phyloP scores from a whole-genome alignment of 2,113 vertebrate genomes.

The Tychaedon coryphoeus region DNA sequence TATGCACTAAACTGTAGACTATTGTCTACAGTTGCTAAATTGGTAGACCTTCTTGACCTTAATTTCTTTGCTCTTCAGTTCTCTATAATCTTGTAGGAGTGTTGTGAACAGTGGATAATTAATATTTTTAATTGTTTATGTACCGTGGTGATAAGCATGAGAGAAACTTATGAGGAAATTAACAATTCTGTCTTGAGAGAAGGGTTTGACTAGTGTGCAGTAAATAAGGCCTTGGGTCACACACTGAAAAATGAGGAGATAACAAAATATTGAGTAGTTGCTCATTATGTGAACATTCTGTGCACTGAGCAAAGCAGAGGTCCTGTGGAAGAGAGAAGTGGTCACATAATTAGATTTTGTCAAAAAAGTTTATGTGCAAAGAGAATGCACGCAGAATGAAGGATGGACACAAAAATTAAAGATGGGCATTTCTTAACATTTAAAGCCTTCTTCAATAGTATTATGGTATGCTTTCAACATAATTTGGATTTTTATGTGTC shows the following conservation, averaged over 20 bases:
- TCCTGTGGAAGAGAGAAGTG: background rate
- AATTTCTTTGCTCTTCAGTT: background rate
- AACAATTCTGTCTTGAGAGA: conserved; percentile 35
- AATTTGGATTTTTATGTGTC: background rate
- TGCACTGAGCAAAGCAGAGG: background rate
- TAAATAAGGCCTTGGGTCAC: conserved; percentile 38
- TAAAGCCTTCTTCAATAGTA: background rate
- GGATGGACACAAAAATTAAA: background rate
- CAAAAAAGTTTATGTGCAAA: background rate
- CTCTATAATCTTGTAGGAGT: background rate
- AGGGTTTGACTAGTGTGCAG: background rate
- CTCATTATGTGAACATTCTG: conserved; percentile 21
- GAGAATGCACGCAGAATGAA: background rate
- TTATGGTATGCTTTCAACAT: background rate
- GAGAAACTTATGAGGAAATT: conserved; percentile 34
- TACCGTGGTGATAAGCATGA: background rate
- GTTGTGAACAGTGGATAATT: conserved; percentile 26
- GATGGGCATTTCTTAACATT: background rate
- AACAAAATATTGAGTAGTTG: conserved; percentile 28
- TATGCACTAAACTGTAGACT: background rate
- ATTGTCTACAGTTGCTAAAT: background rate
- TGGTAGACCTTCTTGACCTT: conserved; percentile 20
- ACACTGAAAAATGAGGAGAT: conserved; percentile 18
- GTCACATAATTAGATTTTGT: conserved; percentile 28
- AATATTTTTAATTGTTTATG: conserved; percentile 54